A percentile compares a stretch with the other conserved stretches of the same genome.
These are phyloP conservation scores for Colistium nudipinnis DNA, from an alignment of 2,113 vertebrate species.

Conservation along the genomic window DNA sequence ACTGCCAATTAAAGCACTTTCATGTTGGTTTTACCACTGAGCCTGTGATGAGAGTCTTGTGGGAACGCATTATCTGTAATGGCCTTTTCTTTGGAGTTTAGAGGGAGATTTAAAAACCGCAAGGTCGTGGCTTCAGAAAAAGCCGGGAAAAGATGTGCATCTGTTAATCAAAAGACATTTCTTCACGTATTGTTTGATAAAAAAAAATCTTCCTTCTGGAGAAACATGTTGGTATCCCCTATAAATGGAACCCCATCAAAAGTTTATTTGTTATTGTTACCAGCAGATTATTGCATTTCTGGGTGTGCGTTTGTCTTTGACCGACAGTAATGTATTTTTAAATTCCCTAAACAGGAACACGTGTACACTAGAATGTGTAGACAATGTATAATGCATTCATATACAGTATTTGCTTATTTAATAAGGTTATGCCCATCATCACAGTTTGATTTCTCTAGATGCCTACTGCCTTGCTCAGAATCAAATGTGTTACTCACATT, in stretches of 20 bases:
- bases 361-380: neutral
- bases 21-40: neutral
- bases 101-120: neutral
- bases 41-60: neutral
- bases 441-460: conserved; percentile 26
- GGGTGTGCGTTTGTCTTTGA: no score
- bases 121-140: neutral
- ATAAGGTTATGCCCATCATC: conserved; percentile 8
- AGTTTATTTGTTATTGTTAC: neutral
- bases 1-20: neutral
- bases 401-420: neutral
- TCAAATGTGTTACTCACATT: neutral
- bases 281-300: no score
- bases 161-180: neutral
- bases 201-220: neutral
- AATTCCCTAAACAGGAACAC: neutral
- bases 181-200: neutral
- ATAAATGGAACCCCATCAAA: no score
- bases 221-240: no score
- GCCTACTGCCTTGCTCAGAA: conserved; percentile 16
- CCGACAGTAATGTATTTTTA: neutral
- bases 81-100: neutral
- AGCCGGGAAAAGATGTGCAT: neutral
- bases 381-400: no score
- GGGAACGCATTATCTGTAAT: conserved; percentile 10